Evolutionary conservation across 2,113 vertebrate genomes (phyloP).

Genomic region (Myocastor coypus): DNA sequence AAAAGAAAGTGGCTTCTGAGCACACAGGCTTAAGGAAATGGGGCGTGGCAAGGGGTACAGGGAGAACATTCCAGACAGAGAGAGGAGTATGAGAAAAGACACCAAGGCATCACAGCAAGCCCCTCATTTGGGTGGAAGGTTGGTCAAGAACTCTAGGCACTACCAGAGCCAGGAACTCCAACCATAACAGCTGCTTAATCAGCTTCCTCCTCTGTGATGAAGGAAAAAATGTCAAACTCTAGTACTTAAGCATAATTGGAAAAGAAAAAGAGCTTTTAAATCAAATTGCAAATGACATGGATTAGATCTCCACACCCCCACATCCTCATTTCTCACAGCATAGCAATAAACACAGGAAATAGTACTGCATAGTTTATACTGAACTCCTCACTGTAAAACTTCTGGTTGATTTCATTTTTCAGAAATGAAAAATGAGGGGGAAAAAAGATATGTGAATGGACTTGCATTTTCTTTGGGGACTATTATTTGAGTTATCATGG

Average conservation of each 20-base stretch:
- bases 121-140: background rate
- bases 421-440: background rate
- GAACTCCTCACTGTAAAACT: background rate
- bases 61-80: background rate
- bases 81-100: background rate
- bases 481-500: background rate
- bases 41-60: background rate
- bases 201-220: background rate
- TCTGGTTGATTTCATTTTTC: background rate
- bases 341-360: background rate
- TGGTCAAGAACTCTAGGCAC: background rate
- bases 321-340: background rate
- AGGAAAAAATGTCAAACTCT: background rate
- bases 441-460: background rate
- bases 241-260: slow-evolving; percentile 14
- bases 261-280: slow-evolving; percentile 7
- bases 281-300: background rate
- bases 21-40: background rate
- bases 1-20: background rate
- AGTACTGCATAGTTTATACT: fast-evolving
- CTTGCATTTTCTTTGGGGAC: background rate
- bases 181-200: background rate
- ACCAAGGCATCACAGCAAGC: background rate
- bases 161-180: background rate
- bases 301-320: background rate